Evolutionary conservation across 2,113 vertebrate species (phyloP), one percentile per base, ranked within the genome.

Genomic region (Pandion haliaetus): DNA sequence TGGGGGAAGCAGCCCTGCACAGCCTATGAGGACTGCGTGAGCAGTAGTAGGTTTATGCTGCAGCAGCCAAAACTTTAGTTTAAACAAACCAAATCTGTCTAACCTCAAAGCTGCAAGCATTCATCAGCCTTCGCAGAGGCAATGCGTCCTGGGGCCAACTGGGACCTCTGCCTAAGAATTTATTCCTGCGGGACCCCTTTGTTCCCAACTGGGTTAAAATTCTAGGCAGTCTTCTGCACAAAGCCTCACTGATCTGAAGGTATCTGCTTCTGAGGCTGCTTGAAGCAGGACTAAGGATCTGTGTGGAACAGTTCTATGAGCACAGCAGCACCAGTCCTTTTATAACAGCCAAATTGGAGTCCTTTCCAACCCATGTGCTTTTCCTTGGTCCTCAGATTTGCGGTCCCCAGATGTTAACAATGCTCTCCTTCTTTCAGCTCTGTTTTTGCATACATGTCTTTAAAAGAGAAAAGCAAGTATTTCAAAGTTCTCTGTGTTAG

Each of bases 1-100:
- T 52, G 84, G 52, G 67, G 87, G 84, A 34, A 71, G 88, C 63
- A 96, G 91, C 83, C 31, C 88, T 88, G 86, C 69, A 38, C 88
- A 96, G 91, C 81, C 93, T 45, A 13, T 20, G 2, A 87, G 72
- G 86, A 63, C 63, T 97, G 72, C 69, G 55, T 23, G 25, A 95
- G 95, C 95, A 93, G 91, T 94, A 96, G 89, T 95, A 95, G 89
- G 78, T 95, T 97, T 95, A 90, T 85, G 78, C 84, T 97, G 86
- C 91, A 95, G 94, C 88, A 95, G 97, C 95, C 96, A 95, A 94
- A 87, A 92, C 81, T 89, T 96, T 13, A 69, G 36, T 95, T 97
- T 94, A 96, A 97, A 95, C 90, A 95, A 97, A 97, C 89, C 54
- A 54, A 95, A 93, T 62, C 93, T 95, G 93, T 91, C 86, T 92